These are phyloP conservation scores for Ginglymostoma cirratum DNA, from an alignment of 2,113 vertebrate species.

Conservation along the genomic window DNA sequence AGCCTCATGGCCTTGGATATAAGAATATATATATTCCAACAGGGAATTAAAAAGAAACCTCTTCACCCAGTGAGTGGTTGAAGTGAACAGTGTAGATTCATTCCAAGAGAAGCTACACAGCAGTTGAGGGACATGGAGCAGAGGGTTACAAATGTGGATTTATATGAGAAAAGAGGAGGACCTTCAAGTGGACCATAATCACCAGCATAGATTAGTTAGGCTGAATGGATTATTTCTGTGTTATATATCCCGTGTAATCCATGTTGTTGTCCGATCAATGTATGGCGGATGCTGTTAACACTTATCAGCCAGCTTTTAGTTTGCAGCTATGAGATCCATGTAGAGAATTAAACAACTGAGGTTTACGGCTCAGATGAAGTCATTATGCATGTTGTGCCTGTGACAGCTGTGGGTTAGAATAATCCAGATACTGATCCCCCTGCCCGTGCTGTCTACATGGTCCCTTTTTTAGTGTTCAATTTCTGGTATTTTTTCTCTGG, in stretches of 20 bases:
- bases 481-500: neutral
- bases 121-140: too few species aligned
- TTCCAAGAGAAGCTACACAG: too few species aligned
- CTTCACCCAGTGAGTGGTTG: too few species aligned
- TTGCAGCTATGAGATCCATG: neutral
- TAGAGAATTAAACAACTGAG: neutral
- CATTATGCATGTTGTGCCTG: neutral
- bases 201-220: neutral
- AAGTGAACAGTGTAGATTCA: too few species aligned
- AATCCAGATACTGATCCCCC: neutral
- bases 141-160: too few species aligned
- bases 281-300: neutral
- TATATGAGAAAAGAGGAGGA: neutral
- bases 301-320: neutral
- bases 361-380: neutral
- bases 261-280: neutral
- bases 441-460: neutral
- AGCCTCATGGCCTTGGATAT: too few species aligned
- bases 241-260: neutral
- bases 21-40: too few species aligned
- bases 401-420: neutral
- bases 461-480: neutral
- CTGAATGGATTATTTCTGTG: neutral
- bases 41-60: too few species aligned
- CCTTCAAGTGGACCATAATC: neutral